Percentiles rank a stretch among this genome's conserved stretches.
These are phyloP conservation scores for Harpalus rubripes DNA, from an alignment of 2,888 invertebrate genomes.

Conservation along the genomic window DNA sequence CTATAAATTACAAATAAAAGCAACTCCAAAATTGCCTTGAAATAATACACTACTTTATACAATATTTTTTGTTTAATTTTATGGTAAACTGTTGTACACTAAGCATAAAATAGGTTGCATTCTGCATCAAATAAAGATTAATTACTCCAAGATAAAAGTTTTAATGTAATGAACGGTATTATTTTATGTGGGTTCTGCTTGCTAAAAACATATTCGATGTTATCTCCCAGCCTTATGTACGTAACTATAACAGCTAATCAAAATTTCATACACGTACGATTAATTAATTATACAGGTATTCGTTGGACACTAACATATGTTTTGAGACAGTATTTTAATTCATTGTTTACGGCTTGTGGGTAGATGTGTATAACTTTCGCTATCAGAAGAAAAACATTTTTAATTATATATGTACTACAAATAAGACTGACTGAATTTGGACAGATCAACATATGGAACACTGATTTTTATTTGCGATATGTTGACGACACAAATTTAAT, in stretches of 20 bases:
- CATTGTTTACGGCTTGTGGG: conserved; percentile 45
- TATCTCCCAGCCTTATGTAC: conserved; percentile 35
- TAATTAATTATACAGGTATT: conserved; percentile 62
- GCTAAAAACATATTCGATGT: conserved; percentile 53
- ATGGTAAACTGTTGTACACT: conserved; percentile 25
- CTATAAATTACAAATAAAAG: background rate
- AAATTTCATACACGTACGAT: conserved; percentile 57
- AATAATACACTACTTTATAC: conserved; percentile 3
- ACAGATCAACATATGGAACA: conserved; percentile 24
- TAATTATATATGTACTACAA: conserved; percentile 9
- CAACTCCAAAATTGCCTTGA: conserved; percentile 4
- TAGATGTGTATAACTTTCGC: conserved; percentile 18
- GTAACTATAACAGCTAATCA: conserved; percentile 48
- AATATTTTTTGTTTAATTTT: conserved; percentile 46
- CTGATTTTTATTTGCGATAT: background rate
- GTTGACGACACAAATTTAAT: background rate
- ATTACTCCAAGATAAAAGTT: conserved; percentile 56
- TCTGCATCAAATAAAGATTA: conserved; percentile 58
- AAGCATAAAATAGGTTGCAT: conserved; percentile 42
- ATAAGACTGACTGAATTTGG: background rate
- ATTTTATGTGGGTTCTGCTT: conserved; percentile 49
- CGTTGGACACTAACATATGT: conserved; percentile 49
- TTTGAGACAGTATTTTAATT: conserved; percentile 58
- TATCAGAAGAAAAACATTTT: conserved; percentile 25
- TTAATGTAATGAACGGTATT: conserved; percentile 54